Conservation (phyloP, 2,113 vertebrate genomes). For the Osmerus eperlanus region DNA sequence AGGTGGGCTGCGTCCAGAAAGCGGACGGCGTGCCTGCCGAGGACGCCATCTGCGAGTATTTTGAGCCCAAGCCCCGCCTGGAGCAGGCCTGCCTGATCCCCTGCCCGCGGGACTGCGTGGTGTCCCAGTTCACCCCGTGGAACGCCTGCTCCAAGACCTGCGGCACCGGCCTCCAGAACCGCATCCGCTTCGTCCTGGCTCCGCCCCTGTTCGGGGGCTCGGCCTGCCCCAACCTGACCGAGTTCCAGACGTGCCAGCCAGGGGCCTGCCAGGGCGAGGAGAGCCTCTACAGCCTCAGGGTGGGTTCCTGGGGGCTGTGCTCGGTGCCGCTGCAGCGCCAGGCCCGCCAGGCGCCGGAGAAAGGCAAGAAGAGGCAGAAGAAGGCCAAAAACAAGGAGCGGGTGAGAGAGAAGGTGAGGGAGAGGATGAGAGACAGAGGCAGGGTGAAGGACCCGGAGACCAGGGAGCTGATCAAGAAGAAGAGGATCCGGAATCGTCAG, state of each 20-base stretch:
- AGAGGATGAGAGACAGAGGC: conserved; percentile 67
- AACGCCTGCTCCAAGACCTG: conserved; percentile 90
- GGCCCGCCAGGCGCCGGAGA: conserved; percentile 53
- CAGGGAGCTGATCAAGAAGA: conserved; percentile 89
- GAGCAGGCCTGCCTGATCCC: conserved; percentile 97
- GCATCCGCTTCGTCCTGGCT: conserved; percentile 81
- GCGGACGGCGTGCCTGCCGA: conserved; percentile 74
- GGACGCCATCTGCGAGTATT: conserved; percentile 94
- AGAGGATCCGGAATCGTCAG: conserved; percentile 86
- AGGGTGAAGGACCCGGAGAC: conserved; percentile 83
- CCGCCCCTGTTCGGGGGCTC: conserved; percentile 86
- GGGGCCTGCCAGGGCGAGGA: conserved; percentile 74
- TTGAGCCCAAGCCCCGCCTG: conserved; percentile 89
- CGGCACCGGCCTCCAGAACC: conserved; percentile 84
- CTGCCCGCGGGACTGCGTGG: conserved; percentile 87
- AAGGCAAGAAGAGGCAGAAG: conserved; percentile 67
- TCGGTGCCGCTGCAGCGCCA: conserved; percentile 66
- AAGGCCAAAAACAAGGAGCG: conserved; percentile 70
- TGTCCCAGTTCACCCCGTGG: conserved; percentile 85
- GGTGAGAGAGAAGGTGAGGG: conserved; percentile 75
- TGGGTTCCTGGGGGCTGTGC: conserved; percentile 87
- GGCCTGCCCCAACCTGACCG: conserved; percentile 89
- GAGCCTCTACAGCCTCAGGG: conserved; percentile 82
- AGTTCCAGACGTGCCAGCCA: conserved; percentile 85
- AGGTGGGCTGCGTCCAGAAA: conserved; percentile 85